Conservation (phyloP, 1,140 invertebrate genomes). For the Lordiphosa clarofinis region DNA sequence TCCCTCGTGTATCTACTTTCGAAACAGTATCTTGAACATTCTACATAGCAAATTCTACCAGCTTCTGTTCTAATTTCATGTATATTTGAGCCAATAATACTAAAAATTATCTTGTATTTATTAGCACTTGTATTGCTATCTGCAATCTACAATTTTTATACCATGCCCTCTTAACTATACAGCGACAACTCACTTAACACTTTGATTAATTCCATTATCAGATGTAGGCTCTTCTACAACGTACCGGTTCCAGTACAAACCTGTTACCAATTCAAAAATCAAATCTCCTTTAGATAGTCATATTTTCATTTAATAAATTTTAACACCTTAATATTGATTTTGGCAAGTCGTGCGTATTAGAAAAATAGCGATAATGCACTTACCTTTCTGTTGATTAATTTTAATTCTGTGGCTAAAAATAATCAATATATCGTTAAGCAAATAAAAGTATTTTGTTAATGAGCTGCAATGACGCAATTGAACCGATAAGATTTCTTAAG, state of each 20-base stretch:
- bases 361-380: background rate
- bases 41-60: too few species aligned
- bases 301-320: conserved; percentile 15
- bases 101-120: background rate
- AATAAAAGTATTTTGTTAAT: conserved; percentile 29
- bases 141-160: background rate
- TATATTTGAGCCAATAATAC: too few species aligned
- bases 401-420: conserved; percentile 21
- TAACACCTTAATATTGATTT: conserved; percentile 25
- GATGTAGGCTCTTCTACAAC: conserved; percentile 7
- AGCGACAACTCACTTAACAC: conserved; percentile 8
- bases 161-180: conserved; percentile 1
- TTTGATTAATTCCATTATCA: conserved; percentile 32
- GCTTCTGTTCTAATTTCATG: too few species aligned
- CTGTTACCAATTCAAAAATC: conserved; percentile 12
- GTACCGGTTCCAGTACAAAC: conserved; percentile 31
- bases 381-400: background rate
- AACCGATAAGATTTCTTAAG: conserved; percentile 41
- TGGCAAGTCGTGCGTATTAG: background rate
- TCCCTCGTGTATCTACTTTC: too few species aligned
- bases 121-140: conserved; percentile 1
- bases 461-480: conserved; percentile 51
- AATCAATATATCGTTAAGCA: conserved; percentile 35
- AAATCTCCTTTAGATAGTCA: background rate
- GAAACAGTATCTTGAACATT: too few species aligned